phyloP scores from a whole-genome alignment of 1,140 invertebrate genomes.

The Limonius californicus region DNA sequence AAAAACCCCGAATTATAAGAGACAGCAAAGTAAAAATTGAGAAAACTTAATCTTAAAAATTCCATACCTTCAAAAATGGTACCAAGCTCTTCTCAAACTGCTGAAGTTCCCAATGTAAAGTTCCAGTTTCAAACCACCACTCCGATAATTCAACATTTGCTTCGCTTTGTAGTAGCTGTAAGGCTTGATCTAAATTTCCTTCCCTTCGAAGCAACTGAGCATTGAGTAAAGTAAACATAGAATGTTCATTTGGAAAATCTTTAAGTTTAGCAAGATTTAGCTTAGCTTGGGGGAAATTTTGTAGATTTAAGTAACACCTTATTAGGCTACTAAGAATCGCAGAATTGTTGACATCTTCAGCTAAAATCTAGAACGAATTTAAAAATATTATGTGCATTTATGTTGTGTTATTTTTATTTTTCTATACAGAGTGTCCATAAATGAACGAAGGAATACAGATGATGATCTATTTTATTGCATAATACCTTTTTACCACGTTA shows the following conservation, averaged over 20 bases:
- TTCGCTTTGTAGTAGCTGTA: slow-evolving; percentile 49
- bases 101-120: slow-evolving; percentile 60
- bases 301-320: slow-evolving; percentile 34
- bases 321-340: not conserved
- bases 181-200: slow-evolving; percentile 53
- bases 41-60: not conserved
- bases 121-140: slow-evolving; percentile 61
- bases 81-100: slow-evolving; percentile 60
- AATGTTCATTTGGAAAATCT: slow-evolving; percentile 22
- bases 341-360: not conserved
- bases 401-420: not conserved
- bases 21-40: no score
- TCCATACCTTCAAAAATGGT: slow-evolving; percentile 58
- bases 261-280: slow-evolving; percentile 39
- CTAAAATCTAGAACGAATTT: not conserved
- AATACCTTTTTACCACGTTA: no score
- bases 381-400: not conserved
- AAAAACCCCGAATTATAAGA: no score
- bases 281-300: slow-evolving; percentile 35
- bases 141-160: slow-evolving; percentile 49
- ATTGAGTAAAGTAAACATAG: slow-evolving; percentile 36
- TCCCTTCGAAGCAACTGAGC: slow-evolving; percentile 49
- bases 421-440: not conserved
- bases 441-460: no score
- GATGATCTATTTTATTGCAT: no score